phyloP scores from a whole-genome alignment of 1,140 invertebrate genomes.

The Halesus radiatus region DNA sequence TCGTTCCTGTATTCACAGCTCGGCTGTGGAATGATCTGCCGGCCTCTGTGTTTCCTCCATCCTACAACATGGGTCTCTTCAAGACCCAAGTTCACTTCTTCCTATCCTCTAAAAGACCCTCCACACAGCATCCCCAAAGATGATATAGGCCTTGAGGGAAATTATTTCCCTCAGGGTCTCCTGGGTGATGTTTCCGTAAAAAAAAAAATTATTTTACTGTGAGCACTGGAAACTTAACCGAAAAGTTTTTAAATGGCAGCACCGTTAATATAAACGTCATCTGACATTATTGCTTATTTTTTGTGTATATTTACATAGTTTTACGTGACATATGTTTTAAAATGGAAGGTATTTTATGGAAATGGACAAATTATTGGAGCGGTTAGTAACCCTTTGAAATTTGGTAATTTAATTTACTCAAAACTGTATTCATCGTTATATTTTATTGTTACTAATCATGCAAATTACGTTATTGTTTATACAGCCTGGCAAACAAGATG shows the following conservation, averaged over 20 bases:
- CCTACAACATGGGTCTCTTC: too few relatives aligned
- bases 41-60: too few relatives aligned
- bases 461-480: constrained; percentile 53
- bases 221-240: too few relatives aligned
- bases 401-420: background rate
- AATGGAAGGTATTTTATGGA: constrained; percentile 84
- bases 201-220: too few relatives aligned
- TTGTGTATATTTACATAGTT: constrained; percentile 19
- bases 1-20: too few relatives aligned
- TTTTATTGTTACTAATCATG: background rate
- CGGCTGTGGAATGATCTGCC: too few relatives aligned
- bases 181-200: too few relatives aligned
- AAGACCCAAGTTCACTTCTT: too few relatives aligned
- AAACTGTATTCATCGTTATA: background rate
- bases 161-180: too few relatives aligned
- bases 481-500: constrained; percentile 89
- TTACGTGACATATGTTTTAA: constrained; percentile 34
- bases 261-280: constrained; percentile 29
- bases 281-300: constrained; percentile 22
- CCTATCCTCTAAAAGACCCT: too few relatives aligned
- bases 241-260: background rate
- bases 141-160: too few relatives aligned
- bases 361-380: constrained; percentile 89
- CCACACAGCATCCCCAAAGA: too few relatives aligned
- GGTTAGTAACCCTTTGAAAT: constrained; percentile 66